Conservation (phyloP, 2,113 vertebrate genomes). For the Ciconia boyciana region DNA sequence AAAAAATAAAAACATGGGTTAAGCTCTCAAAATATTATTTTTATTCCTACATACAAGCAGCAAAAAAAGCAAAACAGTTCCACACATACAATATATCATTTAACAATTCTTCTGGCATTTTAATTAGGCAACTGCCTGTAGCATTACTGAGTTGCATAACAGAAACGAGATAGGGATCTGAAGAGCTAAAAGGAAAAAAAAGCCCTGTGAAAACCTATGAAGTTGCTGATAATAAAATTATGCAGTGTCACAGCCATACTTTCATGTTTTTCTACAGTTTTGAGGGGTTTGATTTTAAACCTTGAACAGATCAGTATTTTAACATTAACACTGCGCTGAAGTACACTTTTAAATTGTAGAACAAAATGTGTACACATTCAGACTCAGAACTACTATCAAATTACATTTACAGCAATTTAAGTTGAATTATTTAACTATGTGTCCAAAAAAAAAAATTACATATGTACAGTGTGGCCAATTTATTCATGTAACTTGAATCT, state of each 20-base stretch:
- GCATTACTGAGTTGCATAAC: neutral
- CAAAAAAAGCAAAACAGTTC: neutral
- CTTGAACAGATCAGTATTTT: neutral
- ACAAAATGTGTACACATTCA: neutral
- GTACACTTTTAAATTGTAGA: neutral
- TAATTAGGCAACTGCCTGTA: constrained; percentile 25
- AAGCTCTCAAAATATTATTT: neutral
- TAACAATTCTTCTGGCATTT: constrained; percentile 27
- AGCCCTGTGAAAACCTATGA: neutral
- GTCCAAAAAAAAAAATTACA: neutral
- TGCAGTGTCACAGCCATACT: neutral
- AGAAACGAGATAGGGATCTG: constrained; percentile 22
- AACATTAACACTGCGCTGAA: neutral
- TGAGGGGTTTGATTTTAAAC: neutral
- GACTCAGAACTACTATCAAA: neutral
- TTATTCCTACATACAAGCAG: neutral
- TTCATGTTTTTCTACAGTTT: neutral
- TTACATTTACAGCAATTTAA: neutral
- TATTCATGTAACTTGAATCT: neutral
- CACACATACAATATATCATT: neutral
- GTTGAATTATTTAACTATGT: neutral
- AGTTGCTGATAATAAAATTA: neutral
- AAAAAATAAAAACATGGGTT: neutral
- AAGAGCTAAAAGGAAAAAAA: neutral
- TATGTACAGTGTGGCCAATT: neutral